Evolutionary conservation across 2,888 invertebrate species (phyloP).

Genomic region (Epicampocera succincta): DNA sequence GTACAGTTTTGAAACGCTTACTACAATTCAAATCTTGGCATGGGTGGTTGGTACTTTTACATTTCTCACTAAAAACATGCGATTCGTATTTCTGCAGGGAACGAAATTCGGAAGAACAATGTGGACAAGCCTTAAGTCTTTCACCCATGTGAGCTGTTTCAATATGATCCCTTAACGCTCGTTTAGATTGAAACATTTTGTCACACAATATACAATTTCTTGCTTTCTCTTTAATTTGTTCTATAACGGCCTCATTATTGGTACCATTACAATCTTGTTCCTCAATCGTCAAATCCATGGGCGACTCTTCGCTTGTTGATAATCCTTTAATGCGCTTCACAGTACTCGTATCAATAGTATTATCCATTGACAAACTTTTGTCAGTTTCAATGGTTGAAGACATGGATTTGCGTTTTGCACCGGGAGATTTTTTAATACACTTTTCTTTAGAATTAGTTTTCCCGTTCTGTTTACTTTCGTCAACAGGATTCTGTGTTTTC

Average conservation of each 20-base stretch:
- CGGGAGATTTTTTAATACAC: not conserved
- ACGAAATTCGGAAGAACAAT: constrained; percentile 67
- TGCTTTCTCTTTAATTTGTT: not conserved
- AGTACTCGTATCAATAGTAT: not conserved
- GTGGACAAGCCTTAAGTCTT: constrained; percentile 62
- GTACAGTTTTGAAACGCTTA: constrained; percentile 64
- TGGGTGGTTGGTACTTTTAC: constrained; percentile 43
- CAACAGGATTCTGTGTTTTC: not conserved
- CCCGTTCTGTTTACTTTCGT: not conserved
- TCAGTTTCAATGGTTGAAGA: not conserved
- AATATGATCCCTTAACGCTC: constrained; percentile 54
- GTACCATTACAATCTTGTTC: constrained; percentile 9
- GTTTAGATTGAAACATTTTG: constrained; percentile 46
- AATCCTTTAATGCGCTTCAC: not conserved
- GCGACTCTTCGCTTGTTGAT: not conserved
- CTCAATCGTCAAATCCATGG: constrained; percentile 15
- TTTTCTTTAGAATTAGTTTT: not conserved
- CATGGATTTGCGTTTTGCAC: constrained; percentile 2
- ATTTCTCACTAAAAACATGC: constrained; percentile 68
- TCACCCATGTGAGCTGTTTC: constrained; percentile 64
- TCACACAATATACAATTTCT: constrained; percentile 56
- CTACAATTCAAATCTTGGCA: constrained; percentile 63
- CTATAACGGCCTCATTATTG: not conserved
- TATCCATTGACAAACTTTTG: not conserved
- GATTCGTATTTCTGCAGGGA: constrained; percentile 66